These are phyloP conservation scores for Holacanthus passer DNA, from an alignment of 2,113 vertebrate genomes.

Conservation along the genomic window DNA sequence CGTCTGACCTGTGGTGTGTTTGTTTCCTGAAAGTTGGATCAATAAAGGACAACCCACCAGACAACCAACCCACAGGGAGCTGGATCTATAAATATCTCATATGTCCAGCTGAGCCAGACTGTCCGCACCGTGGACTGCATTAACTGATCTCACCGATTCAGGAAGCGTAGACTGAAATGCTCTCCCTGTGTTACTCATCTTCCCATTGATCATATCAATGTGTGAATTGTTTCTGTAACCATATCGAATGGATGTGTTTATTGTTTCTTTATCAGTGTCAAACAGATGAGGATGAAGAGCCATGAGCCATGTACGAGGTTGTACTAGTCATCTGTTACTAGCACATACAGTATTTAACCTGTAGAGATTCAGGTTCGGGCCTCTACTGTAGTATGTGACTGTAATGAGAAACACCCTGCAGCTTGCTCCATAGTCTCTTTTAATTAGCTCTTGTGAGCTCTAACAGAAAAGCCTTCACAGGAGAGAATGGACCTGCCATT, in stretches of 20 bases:
- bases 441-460: conserved; percentile 64
- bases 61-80: conserved; percentile 70
- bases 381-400: conserved; percentile 12
- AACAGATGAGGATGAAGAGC: conserved; percentile 27
- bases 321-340: neutral
- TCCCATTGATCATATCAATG: conserved; percentile 69
- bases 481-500: conserved; percentile 68
- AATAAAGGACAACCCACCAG: conserved; percentile 71
- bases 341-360: conserved; percentile 22
- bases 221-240: conserved; percentile 61
- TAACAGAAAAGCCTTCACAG: conserved; percentile 52
- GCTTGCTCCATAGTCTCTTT: conserved; percentile 35
- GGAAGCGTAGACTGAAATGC: conserved; percentile 30
- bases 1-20: conserved; percentile 66
- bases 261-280: conserved; percentile 66
- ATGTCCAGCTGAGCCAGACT: conserved; percentile 68
- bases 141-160: conserved; percentile 55
- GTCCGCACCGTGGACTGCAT: conserved; percentile 37
- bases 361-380: conserved; percentile 17
- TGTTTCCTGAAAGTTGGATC: conserved; percentile 74
- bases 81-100: conserved; percentile 76
- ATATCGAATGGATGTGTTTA: conserved; percentile 43
- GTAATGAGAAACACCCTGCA: conserved; percentile 46
- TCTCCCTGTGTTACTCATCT: conserved; percentile 59
- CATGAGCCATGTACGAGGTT: conserved; percentile 22